A percentile compares a stretch with the other conserved stretches of the same genome.
Evolutionary conservation across 2,888 invertebrate species (phyloP).

Genomic region (Neria commutata): DNA sequence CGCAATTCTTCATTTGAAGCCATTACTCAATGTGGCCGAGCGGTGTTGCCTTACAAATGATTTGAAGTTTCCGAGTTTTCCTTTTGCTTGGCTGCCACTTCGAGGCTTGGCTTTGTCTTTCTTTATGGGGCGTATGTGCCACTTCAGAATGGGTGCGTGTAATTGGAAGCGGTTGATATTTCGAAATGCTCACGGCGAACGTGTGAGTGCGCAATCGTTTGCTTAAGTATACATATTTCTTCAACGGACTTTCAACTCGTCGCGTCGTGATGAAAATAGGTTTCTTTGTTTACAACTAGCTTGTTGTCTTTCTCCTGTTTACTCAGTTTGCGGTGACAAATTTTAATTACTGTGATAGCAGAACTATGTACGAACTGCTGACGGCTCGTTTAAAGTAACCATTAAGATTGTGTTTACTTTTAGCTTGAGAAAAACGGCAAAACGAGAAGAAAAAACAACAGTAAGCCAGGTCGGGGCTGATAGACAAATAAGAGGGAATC

Average conservation of each 20-base stretch:
- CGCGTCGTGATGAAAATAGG: too few relatives aligned
- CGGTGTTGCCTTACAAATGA: conserved; percentile 1
- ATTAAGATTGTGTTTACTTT: too few relatives aligned
- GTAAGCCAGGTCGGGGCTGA: too few relatives aligned
- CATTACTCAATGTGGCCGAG: neutral
- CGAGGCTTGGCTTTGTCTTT: neutral
- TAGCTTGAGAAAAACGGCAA: too few relatives aligned
- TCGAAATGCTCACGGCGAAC: neutral
- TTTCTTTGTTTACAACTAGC: neutral
- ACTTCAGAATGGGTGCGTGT: neutral
- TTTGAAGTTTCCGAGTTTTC: neutral
- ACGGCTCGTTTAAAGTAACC: too few relatives aligned
- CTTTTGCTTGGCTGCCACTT: neutral
- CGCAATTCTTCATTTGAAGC: too few relatives aligned
- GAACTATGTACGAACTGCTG: too few relatives aligned
- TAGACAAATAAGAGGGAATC: too few relatives aligned
- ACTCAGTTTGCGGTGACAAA: neutral
- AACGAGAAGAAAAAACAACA: too few relatives aligned
- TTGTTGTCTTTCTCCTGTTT: neutral
- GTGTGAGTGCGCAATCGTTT: neutral
- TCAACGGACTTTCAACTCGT: neutral
- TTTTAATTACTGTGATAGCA: too few relatives aligned
- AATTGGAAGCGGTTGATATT: neutral
- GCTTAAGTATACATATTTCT: too few relatives aligned
- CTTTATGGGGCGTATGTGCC: neutral